Base-by-base conservation (phyloP, 2,113 vertebrate species). In the Proteles cristata region DNA sequence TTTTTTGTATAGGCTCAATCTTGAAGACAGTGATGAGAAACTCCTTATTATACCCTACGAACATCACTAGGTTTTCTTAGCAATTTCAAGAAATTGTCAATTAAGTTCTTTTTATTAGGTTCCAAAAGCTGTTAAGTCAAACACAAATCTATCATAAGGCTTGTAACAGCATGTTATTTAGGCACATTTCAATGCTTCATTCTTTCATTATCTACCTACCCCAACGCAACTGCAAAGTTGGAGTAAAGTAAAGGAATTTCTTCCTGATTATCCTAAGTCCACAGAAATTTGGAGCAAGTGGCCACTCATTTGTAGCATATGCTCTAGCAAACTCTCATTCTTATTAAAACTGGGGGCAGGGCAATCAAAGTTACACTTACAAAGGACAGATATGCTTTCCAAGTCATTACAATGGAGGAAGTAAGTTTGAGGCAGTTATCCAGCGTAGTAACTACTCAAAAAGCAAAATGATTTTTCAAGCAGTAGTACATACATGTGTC, bases 11-110 rank as follows among this genome's bases (percentile, higher is more conserved):
- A 99, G 98, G 98, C 99, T 99, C 99, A 99, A 99, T 99, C 99
- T 99, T 98, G 98, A 99, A 99, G 99, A 99, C 99, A 99, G 99
- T 99, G 99, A 99, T 99, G 99, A 99, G 99, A 99, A 99, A 99
- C 98, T 99, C 99, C 99, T 99, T 99, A 99, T 99, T 99, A 99
- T 98, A 99, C 98, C 98, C 99, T 98, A 99, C 98, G 98, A 99
- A 98, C 99, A 99, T 99, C 99, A 98, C 98, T 98, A 98, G 98
- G 98, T 99, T 99, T 99, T 99, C 99, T 99, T 99, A 99, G 99
- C 99, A 99, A 99, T 99, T 99, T 99, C 99, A 98, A 99, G 99
- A 99, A 99, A 99, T 99, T 99, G 99, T 99, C 99, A 99, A 99
- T 99, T 99, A 99, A 99, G 99, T 99, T 99, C 98, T 99, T 99